A percentile compares a stretch with the other conserved stretches of the same genome.
These are phyloP conservation scores for Cotesia congregata DNA, from an alignment of 2,888 invertebrate genomes.

Conservation along the genomic window DNA sequence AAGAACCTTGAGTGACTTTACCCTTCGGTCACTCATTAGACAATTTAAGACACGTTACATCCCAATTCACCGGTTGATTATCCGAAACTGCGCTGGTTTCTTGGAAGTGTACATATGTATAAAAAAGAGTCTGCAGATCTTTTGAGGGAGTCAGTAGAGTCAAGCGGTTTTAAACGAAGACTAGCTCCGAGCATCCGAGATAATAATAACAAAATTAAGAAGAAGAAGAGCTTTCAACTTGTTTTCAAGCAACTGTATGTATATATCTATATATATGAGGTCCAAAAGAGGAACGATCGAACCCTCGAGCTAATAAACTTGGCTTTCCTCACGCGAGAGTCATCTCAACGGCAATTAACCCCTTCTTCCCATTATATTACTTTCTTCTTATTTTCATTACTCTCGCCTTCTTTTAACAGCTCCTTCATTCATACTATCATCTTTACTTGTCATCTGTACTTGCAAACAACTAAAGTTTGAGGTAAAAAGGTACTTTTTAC, in stretches of 20 bases:
- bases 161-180: conserved; percentile 46
- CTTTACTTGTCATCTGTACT: neutral
- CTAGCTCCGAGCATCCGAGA: conserved; percentile 44
- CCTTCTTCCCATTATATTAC: conserved; percentile 39
- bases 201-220: conserved; percentile 6
- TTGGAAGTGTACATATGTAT: conserved; percentile 54
- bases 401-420: conserved; percentile 9
- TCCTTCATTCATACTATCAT: conserved; percentile 7
- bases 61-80: conserved; percentile 64
- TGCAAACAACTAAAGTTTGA: conserved; percentile 9
- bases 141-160: conserved; percentile 34
- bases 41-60: conserved; percentile 68
- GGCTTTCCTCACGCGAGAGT: conserved; percentile 38
- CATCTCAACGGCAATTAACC: conserved; percentile 37
- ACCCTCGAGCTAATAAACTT: conserved; percentile 48
- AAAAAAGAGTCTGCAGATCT: conserved; percentile 31
- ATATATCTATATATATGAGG: neutral
- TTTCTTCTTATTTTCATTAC: conserved; percentile 28
- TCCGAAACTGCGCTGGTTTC: conserved; percentile 62
- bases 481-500: neutral
- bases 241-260: conserved; percentile 40
- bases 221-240: conserved; percentile 45
- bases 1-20: conserved; percentile 37
- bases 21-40: conserved; percentile 67
- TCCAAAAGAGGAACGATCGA: conserved; percentile 43